Conservation (phyloP, 2,797 vertebrate genomes). For the Gymnocypris eckloni region DNA sequence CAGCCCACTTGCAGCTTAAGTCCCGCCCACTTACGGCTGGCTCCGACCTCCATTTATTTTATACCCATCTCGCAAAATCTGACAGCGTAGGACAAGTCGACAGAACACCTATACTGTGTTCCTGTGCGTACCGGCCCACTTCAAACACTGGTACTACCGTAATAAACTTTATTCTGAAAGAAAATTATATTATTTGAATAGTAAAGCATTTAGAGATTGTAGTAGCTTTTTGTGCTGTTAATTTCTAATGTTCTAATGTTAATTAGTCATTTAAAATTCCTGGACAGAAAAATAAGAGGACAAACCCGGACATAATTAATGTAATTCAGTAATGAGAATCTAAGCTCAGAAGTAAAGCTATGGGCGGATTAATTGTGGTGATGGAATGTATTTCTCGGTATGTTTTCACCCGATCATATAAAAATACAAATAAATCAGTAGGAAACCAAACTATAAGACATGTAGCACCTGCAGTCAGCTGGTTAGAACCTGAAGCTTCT, state of each 20-base stretch:
- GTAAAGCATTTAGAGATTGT: background rate
- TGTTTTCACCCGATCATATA: background rate
- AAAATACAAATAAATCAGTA: conserved; percentile 1
- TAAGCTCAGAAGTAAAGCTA: conserved; percentile 10
- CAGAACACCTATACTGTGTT: no score
- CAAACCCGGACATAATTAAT: background rate
- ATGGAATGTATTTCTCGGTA: background rate
- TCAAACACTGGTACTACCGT: no score
- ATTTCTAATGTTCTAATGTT: background rate
- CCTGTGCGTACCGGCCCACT: no score
- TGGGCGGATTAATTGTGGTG: background rate
- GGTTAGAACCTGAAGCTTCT: conserved; percentile 36
- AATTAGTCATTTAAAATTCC: background rate
- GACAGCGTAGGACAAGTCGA: no score
- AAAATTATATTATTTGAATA: background rate
- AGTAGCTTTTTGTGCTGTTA: background rate
- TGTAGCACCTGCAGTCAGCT: conserved; percentile 38
- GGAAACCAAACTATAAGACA: conserved; percentile 5
- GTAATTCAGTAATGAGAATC: conserved; percentile 21
- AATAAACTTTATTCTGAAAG: background rate
- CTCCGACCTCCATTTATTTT: no score
- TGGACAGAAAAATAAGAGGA: no score
- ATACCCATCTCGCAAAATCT: no score
- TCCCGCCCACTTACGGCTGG: no score
- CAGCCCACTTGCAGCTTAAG: no score